A percentile compares a stretch with the other conserved stretches of the same genome.
These are phyloP conservation scores for Cecidostiba fungosa DNA, from an alignment of 2,888 invertebrate species.

Conservation along the genomic window DNA sequence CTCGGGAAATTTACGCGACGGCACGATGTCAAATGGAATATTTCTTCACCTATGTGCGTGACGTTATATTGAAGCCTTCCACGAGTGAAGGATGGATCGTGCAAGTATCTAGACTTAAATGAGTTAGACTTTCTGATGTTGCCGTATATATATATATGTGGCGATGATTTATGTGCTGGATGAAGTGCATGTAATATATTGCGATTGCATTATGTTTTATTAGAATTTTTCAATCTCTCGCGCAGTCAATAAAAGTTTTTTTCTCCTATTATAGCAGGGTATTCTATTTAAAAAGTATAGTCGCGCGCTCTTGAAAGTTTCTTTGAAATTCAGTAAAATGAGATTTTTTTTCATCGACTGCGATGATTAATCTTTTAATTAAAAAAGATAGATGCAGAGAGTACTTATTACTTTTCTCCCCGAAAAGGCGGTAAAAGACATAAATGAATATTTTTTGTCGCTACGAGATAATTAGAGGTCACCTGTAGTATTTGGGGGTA, in stretches of 20 bases:
- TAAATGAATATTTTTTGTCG: background rate
- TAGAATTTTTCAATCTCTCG: too few species aligned
- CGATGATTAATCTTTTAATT: background rate
- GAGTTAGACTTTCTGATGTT: background rate
- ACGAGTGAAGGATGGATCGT: conserved; percentile 8
- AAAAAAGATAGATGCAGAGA: background rate
- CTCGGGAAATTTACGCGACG: conserved; percentile 32
- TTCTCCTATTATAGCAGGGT: too few species aligned
- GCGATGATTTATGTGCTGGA: background rate
- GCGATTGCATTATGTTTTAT: background rate
- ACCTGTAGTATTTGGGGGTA: background rate
- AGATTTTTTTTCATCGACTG: background rate
- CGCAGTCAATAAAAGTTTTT: too few species aligned
- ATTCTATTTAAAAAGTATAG: too few species aligned
- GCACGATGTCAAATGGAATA: conserved; percentile 30
- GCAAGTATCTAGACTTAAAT: background rate
- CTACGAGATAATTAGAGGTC: background rate
- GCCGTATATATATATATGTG: background rate
- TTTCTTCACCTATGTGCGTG: conserved; percentile 2
- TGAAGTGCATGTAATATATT: background rate
- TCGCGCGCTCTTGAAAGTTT: too few species aligned
- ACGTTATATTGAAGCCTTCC: background rate
- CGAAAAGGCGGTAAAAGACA: too few species aligned
- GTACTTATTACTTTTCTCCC: too few species aligned
- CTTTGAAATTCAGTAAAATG: background rate